Percentiles rank a stretch among this genome's conserved stretches.
Evolutionary conservation across 2,888 invertebrate species (phyloP).

Genomic region (Caenorhabditis afra): DNA sequence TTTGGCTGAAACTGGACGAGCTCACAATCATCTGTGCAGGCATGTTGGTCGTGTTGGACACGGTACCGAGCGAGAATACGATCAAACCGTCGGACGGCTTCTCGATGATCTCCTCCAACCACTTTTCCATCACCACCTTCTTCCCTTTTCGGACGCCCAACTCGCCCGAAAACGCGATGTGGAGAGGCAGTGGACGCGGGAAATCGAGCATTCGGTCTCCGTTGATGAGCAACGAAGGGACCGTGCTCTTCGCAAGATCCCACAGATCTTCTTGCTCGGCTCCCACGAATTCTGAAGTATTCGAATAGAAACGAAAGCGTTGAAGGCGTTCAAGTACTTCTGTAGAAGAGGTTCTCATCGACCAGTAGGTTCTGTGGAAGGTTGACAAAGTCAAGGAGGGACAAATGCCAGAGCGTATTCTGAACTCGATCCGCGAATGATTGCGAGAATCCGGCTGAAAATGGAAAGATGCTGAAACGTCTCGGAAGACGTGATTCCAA

Average conservation of each 20-base stretch:
- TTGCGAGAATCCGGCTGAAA: constrained; percentile 67
- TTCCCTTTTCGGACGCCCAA: constrained; percentile 62
- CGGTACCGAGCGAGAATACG: constrained; percentile 76
- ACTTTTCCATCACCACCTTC: constrained; percentile 38
- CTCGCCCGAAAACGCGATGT: constrained; percentile 77
- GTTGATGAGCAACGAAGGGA: constrained; percentile 75
- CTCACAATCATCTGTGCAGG: constrained; percentile 75
- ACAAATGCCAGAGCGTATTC: constrained; percentile 77
- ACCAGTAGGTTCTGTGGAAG: constrained; percentile 75
- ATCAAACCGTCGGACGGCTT: constrained; percentile 62
- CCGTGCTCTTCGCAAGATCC: constrained; percentile 68
- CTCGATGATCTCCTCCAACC: constrained; percentile 62
- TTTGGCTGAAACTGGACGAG: background rate
- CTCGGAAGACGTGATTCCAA: background rate
- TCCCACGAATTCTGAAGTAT: constrained; percentile 54
- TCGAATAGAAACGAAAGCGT: background rate
- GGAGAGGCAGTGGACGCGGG: constrained; percentile 76
- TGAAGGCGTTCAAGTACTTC: constrained; percentile 35
- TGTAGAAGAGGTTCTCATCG: constrained; percentile 77
- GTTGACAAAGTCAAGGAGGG: constrained; percentile 78
- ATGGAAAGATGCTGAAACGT: constrained; percentile 4
- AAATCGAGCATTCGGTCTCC: constrained; percentile 80
- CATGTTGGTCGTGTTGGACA: constrained; percentile 80
- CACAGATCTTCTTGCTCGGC: constrained; percentile 70
- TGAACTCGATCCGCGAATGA: constrained; percentile 70